Conservation (phyloP, 2,113 vertebrate genomes). For the Saguinus midas region DNA sequence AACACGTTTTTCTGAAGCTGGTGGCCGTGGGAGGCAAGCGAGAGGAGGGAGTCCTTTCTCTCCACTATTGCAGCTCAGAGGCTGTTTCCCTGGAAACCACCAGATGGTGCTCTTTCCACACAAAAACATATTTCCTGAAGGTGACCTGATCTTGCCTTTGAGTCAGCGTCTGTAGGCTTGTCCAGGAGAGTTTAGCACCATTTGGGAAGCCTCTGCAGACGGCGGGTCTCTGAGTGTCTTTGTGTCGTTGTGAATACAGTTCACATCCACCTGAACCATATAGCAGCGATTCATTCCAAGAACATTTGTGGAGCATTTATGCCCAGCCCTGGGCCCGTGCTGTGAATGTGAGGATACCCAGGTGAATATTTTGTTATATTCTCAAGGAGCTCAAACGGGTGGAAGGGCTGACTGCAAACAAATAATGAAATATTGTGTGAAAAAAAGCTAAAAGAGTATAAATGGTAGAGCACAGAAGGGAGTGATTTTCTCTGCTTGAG, state of each 20-base stretch:
- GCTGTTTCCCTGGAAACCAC: background rate
- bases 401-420: background rate
- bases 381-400: background rate
- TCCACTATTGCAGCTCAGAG: rapidly evolving
- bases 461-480: too few species aligned
- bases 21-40: rapidly evolving
- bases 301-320: background rate
- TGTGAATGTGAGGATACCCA: rapidly evolving
- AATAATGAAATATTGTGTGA: background rate
- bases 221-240: background rate
- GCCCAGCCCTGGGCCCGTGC: too few species aligned
- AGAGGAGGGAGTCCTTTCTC: background rate
- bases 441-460: background rate
- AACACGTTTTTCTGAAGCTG: too few species aligned
- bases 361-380: background rate
- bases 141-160: background rate
- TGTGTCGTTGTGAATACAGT: background rate
- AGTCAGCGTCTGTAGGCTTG: rapidly evolving
- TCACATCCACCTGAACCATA: background rate
- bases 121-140: background rate
- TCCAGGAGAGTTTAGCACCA: background rate
- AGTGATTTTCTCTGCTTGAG: background rate
- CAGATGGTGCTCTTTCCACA: slow-evolving; percentile 61
- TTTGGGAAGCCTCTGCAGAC: background rate
- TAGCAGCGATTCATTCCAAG: background rate